These are phyloP conservation scores for Ispidina lecontei DNA, from an alignment of 2,797 vertebrate genomes.

Conservation along the genomic window DNA sequence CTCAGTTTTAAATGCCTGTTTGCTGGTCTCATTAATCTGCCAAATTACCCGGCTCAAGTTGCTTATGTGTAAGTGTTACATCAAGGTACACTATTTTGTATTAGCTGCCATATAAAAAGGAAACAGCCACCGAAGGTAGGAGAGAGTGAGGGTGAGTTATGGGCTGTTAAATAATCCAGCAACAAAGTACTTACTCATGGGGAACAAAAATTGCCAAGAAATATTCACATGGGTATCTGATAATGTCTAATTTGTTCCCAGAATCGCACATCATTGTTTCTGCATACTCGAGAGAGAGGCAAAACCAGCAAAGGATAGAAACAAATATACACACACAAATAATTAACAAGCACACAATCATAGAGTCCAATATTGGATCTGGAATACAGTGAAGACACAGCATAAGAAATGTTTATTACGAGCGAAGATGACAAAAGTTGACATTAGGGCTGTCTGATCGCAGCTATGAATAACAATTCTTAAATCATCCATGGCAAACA, in stretches of 20 bases:
- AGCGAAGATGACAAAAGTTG: conserved; percentile 48
- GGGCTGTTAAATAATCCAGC: conserved; percentile 39
- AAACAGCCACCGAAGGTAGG: conserved; percentile 54
- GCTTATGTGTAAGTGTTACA: conserved; percentile 40
- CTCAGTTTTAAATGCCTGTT: conserved; percentile 51
- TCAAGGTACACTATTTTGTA: conserved; percentile 57
- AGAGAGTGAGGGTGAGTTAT: conserved; percentile 51
- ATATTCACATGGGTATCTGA: conserved; percentile 45
- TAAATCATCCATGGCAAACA: conserved; percentile 73
- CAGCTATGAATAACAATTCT: conserved; percentile 75
- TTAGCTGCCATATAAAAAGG: conserved; percentile 64
- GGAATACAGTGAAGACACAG: conserved; percentile 4
- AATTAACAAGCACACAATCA: conserved; percentile 40
- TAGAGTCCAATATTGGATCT: conserved; percentile 31
- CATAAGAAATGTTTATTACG: conserved; percentile 60
- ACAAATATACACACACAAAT: conserved; percentile 31
- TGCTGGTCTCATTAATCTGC: conserved; percentile 72
- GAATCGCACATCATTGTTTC: conserved; percentile 61
- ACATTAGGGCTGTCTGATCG: conserved; percentile 32
- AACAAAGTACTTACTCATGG: conserved; percentile 53
- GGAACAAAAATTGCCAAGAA: conserved; percentile 49
- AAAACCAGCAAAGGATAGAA: conserved; percentile 6
- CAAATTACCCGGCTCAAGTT: conserved; percentile 57
- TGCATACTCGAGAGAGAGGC: neutral
- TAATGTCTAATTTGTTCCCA: conserved; percentile 68